Percentiles rank a stretch among this genome's conserved stretches.
These are phyloP conservation scores for Microctenopoma steveboyesi DNA, from an alignment of 2,797 vertebrate genomes.

Conservation along the genomic window DNA sequence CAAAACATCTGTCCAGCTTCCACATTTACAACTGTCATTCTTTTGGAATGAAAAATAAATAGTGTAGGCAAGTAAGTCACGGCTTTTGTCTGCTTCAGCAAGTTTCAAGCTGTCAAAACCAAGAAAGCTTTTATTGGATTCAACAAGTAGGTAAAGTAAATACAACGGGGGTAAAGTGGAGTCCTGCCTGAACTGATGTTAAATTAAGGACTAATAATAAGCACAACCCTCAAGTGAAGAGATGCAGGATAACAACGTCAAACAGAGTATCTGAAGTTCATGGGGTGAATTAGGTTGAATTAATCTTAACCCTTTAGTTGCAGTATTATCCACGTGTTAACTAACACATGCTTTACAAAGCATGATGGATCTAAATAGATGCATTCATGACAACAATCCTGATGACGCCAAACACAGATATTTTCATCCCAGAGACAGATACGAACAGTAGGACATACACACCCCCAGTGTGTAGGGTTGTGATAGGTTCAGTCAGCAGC, in stretches of 20 bases:
- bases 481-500: conserved; percentile 1
- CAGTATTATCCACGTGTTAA: background rate
- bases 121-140: conserved; percentile 60
- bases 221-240: conserved; percentile 27
- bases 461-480: background rate
- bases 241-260: conserved; percentile 13
- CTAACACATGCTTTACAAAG: background rate
- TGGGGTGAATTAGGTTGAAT: background rate
- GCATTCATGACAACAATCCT: background rate
- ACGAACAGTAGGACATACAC: background rate
- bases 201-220: conserved; percentile 61
- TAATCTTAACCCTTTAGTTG: background rate
- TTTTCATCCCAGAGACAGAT: background rate
- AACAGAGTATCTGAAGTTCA: background rate
- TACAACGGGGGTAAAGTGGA: conserved; percentile 40
- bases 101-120: conserved; percentile 47
- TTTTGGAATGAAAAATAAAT: conserved; percentile 29
- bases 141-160: conserved; percentile 52
- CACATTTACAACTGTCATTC: conserved; percentile 9
- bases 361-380: background rate
- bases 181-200: conserved; percentile 48
- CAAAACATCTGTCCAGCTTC: conserved; percentile 17
- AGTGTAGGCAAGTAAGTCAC: conserved; percentile 15
- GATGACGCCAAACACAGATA: background rate
- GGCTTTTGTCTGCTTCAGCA: conserved; percentile 52